Evolutionary conservation across 2,797 vertebrate genomes (phyloP).

Genomic region (Enteromius radiatus): DNA sequence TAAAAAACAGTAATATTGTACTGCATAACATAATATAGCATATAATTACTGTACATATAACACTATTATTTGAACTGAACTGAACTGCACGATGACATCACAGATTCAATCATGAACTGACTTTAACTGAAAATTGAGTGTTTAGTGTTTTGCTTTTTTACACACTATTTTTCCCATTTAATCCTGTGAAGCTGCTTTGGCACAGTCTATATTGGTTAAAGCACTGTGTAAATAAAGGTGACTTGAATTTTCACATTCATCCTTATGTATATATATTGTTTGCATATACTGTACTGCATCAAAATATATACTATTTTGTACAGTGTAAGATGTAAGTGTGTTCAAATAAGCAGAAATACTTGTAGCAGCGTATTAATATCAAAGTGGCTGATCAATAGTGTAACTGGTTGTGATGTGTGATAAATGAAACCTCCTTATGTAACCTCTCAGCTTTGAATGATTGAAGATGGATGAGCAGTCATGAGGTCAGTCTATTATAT

Average conservation of each 20-base stretch:
- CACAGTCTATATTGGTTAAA: not conserved
- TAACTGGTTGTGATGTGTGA: not conserved
- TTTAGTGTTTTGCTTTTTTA: too few relatives aligned
- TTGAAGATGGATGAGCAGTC: slow-evolving; percentile 12
- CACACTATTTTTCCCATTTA: not conserved
- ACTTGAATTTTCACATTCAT: not conserved
- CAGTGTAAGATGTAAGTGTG: not conserved
- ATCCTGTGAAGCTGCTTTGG: not conserved
- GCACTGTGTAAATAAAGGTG: not conserved
- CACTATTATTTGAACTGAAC: not conserved
- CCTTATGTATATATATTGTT: not conserved
- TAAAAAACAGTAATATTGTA: not conserved
- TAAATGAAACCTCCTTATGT: slow-evolving; percentile 8
- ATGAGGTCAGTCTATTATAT: slow-evolving; percentile 1
- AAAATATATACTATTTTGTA: not conserved
- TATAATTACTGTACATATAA: not conserved
- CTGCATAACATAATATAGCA: too few relatives aligned
- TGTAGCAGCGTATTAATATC: not conserved
- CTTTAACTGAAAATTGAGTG: too few relatives aligned
- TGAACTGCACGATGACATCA: not conserved
- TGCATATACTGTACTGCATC: too few relatives aligned
- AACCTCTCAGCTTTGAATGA: slow-evolving; percentile 12
- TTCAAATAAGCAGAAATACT: not conserved
- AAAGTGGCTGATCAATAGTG: slow-evolving; percentile 7
- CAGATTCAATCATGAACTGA: too few relatives aligned